A percentile compares a stretch with the other conserved stretches of the same genome.
These are phyloP conservation scores for Pristis pectinata DNA, from an alignment of 2,797 vertebrate genomes.

Conservation along the genomic window DNA sequence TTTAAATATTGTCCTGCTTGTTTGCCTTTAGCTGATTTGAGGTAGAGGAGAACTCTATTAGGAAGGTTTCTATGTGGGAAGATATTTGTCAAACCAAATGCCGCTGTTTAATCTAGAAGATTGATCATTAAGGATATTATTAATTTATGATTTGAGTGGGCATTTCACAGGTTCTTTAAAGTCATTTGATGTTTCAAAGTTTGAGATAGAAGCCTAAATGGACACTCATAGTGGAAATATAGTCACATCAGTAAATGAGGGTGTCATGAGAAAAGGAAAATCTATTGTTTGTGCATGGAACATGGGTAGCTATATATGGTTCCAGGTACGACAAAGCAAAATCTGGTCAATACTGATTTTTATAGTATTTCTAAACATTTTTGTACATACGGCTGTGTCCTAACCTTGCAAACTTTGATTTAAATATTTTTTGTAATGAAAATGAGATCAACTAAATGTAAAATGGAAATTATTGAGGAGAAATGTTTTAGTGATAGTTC, in stretches of 20 bases:
- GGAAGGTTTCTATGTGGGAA: background rate
- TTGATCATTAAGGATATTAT: background rate
- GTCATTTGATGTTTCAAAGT: background rate
- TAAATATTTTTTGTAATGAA: background rate
- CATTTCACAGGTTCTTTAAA: background rate
- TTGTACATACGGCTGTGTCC: background rate
- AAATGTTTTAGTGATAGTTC: background rate
- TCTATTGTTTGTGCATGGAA: background rate
- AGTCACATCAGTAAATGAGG: background rate
- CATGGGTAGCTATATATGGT: background rate
- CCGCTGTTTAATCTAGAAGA: background rate
- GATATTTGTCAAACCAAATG: background rate
- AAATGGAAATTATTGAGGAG: background rate
- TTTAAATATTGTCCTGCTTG: background rate
- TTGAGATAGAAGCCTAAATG: background rate
- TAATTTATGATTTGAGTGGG: background rate
- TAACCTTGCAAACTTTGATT: background rate
- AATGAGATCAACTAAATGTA: background rate
- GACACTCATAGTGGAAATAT: background rate
- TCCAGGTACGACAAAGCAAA: background rate
- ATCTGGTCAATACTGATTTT: background rate
- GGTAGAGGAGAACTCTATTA: background rate
- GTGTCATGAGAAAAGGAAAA: background rate
- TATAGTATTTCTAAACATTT: background rate
- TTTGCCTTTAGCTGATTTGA: background rate